Evolutionary conservation across 1,140 invertebrate genomes (phyloP).

Genomic region (Scaptomyza hsui): DNA sequence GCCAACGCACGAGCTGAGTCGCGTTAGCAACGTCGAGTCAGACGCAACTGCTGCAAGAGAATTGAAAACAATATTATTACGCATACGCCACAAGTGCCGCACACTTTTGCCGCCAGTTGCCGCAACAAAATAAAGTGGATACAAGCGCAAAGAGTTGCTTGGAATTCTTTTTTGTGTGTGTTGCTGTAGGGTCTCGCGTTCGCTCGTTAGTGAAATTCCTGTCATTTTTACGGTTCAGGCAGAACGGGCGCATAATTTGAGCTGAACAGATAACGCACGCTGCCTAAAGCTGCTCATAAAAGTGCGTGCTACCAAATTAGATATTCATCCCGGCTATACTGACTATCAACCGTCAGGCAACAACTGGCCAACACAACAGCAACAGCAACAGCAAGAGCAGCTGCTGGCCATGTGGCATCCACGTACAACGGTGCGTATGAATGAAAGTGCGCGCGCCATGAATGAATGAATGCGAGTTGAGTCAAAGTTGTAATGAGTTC

Average conservation of each 20-base stretch:
- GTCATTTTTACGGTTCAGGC: conserved; percentile 13
- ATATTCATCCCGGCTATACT: conserved; percentile 1
- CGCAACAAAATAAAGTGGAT: too few species aligned
- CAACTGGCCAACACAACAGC: neutral
- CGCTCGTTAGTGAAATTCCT: conserved; percentile 65
- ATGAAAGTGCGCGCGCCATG: conserved; percentile 49
- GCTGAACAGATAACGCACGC: neutral
- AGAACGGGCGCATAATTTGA: neutral
- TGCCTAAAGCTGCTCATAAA: conserved; percentile 48
- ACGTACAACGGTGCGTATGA: conserved; percentile 61
- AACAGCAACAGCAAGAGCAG: neutral
- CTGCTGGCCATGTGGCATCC: conserved; percentile 45
- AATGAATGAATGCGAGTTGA: conserved; percentile 61
- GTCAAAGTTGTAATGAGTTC: conserved; percentile 32
- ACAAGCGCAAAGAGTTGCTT: conserved; percentile 1
- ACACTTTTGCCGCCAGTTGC: conserved; percentile 32
- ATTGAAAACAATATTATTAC: conserved; percentile 38
- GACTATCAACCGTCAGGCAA: conserved; percentile 10
- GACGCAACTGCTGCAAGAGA: conserved; percentile 37
- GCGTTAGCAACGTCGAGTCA: conserved; percentile 64
- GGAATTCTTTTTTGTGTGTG: neutral
- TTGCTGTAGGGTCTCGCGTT: conserved; percentile 26
- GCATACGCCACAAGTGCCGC: conserved; percentile 62
- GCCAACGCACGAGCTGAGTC: conserved; percentile 56
- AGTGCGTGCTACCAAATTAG: conserved; percentile 67